Percentiles rank a stretch among this genome's conserved stretches.
These are phyloP conservation scores for Puntigrus tetrazona DNA, from an alignment of 2,113 vertebrate species.

Conservation along the genomic window DNA sequence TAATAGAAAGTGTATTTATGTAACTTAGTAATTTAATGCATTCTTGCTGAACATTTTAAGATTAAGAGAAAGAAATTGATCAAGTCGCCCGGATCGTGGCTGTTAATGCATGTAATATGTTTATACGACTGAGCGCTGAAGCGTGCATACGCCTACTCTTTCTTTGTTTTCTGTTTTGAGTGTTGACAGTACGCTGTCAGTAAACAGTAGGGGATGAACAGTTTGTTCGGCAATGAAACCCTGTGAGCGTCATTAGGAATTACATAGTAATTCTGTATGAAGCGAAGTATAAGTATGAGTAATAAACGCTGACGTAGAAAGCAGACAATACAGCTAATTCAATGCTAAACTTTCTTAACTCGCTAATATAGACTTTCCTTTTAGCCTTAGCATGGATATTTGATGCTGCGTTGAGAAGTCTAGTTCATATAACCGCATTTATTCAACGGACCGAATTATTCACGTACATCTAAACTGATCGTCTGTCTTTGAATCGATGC, in stretches of 20 bases:
- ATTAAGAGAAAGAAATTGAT: background rate
- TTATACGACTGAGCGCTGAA: background rate
- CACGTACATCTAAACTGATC: background rate
- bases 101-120: background rate
- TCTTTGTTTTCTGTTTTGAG: slow-evolving; percentile 19
- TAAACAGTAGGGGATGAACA: slow-evolving; percentile 6
- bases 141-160: background rate
- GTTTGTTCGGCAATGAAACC: slow-evolving; percentile 12
- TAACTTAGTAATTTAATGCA: background rate
- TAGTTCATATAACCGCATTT: background rate
- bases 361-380: too few species aligned
- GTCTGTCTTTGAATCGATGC: background rate
- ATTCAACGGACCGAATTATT: background rate
- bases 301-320: background rate
- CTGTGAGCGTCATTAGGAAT: background rate
- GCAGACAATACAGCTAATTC: background rate
- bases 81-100: background rate
- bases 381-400: background rate
- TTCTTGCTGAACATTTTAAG: too few species aligned
- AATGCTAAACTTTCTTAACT: background rate
- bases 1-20: background rate
- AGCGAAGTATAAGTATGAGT: background rate
- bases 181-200: slow-evolving; percentile 29
- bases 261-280: background rate
- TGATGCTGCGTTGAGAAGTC: background rate